These are phyloP conservation scores for Pseudococcus longispinus DNA, from an alignment of 2,888 invertebrate genomes.

Conservation along the genomic window DNA sequence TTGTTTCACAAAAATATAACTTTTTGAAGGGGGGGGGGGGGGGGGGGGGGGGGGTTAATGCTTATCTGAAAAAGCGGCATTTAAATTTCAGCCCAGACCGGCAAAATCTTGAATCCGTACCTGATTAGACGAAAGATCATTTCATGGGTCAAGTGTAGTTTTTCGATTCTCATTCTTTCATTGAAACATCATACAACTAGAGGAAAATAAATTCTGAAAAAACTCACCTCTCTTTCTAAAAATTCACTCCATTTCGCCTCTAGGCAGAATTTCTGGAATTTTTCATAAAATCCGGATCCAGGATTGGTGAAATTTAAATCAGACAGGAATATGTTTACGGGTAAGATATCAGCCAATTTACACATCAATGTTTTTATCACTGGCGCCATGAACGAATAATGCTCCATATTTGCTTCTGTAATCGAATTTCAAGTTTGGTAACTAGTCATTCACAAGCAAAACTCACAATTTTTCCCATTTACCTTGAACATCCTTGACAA, in stretches of 20 bases:
- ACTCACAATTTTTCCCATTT: not conserved
- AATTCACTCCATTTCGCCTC: slow-evolving; percentile 68
- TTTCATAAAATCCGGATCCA: slow-evolving; percentile 69
- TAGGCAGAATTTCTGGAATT: slow-evolving; percentile 68
- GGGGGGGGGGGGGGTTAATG: no score
- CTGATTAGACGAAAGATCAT: no score
- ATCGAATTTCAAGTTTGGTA: not conserved
- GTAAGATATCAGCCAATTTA: slow-evolving; percentile 63
- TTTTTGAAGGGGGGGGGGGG: no score
- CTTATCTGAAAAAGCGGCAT: no score
- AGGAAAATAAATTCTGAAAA: not conserved
- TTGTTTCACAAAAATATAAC: no score
- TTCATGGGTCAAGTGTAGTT: no score
- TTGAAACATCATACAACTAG: no score
- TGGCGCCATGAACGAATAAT: slow-evolving; percentile 70
- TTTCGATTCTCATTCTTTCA: no score
- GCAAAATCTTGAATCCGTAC: no score
- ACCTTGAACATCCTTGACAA: slow-evolving; percentile 66
- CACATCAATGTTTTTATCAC: slow-evolving; percentile 70
- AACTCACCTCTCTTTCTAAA: slow-evolving; percentile 66
- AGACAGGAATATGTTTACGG: slow-evolving; percentile 63
- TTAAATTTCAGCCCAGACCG: no score
- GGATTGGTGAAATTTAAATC: slow-evolving; percentile 66
- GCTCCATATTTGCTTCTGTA: slow-evolving; percentile 66
- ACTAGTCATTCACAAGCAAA: not conserved